These are phyloP conservation scores for Perccottus glenii DNA, from an alignment of 2,113 vertebrate genomes.

Conservation along the genomic window DNA sequence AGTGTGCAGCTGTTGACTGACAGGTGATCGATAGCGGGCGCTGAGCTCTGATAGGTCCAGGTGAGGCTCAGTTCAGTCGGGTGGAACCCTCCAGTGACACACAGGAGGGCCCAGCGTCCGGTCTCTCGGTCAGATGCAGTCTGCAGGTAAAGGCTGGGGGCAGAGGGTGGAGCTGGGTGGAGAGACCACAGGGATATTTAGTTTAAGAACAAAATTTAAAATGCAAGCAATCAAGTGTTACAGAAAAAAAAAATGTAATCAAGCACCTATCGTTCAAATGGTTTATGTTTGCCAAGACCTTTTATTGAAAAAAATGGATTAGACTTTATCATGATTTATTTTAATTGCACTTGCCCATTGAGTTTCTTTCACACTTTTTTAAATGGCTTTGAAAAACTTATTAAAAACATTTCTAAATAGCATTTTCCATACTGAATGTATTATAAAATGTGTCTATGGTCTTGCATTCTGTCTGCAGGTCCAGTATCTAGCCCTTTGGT, in stretches of 20 bases:
- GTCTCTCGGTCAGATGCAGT: constrained; percentile 10
- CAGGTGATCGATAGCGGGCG: constrained; percentile 32
- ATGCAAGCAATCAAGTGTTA: not conserved
- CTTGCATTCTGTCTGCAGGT: not conserved
- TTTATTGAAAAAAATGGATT: too few relatives aligned
- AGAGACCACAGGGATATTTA: too few relatives aligned
- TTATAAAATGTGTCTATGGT: not conserved
- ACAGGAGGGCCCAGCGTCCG: constrained; percentile 45
- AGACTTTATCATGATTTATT: not conserved
- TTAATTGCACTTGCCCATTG: not conserved
- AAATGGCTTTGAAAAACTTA: not conserved
- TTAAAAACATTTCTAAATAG: not conserved
- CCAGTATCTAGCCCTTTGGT: too few relatives aligned
- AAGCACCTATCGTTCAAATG: too few relatives aligned
- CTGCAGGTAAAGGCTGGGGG: constrained; percentile 58
- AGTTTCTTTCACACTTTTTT: not conserved
- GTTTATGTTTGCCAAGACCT: too few relatives aligned
- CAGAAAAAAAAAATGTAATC: not conserved
- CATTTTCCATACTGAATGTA: not conserved
- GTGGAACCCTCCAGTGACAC: constrained; percentile 64
- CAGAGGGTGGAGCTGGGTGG: constrained; percentile 50
- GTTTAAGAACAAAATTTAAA: not conserved
- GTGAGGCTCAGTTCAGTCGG: constrained; percentile 48
- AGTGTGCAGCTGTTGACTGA: constrained; percentile 54
- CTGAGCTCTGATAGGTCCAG: constrained; percentile 53